Conservation (phyloP, 2,113 vertebrate genomes). For the Charina bottae region DNA sequence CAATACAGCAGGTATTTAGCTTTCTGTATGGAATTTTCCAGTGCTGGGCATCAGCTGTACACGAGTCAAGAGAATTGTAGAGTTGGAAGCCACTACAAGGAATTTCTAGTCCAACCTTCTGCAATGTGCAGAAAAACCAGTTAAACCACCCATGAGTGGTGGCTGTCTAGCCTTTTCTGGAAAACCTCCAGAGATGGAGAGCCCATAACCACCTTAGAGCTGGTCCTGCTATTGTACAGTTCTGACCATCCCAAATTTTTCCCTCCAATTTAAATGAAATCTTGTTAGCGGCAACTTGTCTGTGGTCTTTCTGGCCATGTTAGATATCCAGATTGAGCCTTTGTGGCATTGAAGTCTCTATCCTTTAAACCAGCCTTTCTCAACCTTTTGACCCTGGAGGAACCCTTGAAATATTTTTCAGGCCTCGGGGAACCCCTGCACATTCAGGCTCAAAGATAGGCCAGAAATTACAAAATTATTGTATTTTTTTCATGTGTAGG, state of each 20-base stretch:
- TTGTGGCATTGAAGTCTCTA: not conserved
- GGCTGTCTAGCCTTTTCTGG: not conserved
- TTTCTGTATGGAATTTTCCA: not conserved
- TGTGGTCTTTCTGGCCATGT: not conserved
- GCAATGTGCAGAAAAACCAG: no score
- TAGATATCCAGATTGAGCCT: not conserved
- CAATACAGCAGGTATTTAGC: not conserved
- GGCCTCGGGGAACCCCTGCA: no score
- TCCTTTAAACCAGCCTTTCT: not conserved
- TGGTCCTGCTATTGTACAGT: not conserved
- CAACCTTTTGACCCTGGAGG: no score
- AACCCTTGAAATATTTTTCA: no score
- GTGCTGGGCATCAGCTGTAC: not conserved
- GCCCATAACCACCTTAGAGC: not conserved
- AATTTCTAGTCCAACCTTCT: not conserved
- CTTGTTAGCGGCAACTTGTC: not conserved
- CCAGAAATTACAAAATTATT: no score
- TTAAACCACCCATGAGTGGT: not conserved
- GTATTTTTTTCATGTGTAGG: no score
- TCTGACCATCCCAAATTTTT: not conserved
- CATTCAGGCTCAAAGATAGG: no score
- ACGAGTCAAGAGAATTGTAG: not conserved
- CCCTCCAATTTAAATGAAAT: not conserved
- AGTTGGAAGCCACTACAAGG: not conserved
- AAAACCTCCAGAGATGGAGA: not conserved